Evolutionary conservation across 2,888 invertebrate species (phyloP), one percentile per base, ranked within the genome.

Genomic region (Pinctada fucata): DNA sequence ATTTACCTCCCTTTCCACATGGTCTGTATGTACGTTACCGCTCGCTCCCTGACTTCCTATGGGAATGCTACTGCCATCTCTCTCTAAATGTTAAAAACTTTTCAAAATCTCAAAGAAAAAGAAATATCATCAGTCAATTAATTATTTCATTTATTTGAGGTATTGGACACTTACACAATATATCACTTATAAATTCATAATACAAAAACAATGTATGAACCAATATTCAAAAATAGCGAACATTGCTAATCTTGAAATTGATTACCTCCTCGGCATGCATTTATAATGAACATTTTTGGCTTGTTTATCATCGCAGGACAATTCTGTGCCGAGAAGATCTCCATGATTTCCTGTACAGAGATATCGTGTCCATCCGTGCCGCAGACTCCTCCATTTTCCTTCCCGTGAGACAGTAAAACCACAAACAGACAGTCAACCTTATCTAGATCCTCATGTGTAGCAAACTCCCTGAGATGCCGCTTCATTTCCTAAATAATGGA

Each of bases 231-330:
- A 31, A 31, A 31, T 31, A 31, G 31, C 1, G 31, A 31, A 31
- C 31, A 31, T 31, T 31, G 31, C 31, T 31, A 31, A 31, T 31
- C 31, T 31, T 31, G 31, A 31, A 31, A 31, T 31, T 31, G 31
- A 31, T 31, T 84, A 88, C 88, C 83, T 84, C 88, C 88, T 63
- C 88, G 83, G 69, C 88, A 88, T 47, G 88, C 87, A 80, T 88
- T 87, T 6, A 88, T 82, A n/a, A 88, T 81, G 68, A 87, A 85
- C 65, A 88, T 79, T 77, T 88, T 88, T 16, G 88, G 88, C 75
- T 88, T 88, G 10, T 82, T 76, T 6, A 80, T 81, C 68, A 88
- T 78, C 0, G 79, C 83, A 3, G 82, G 84, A 72, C 88, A 88
- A 5, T 81, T 72, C 48, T 80, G 78, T 3, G 84, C 80, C 45